Conservation (phyloP, 2,113 vertebrate genomes). For the Paraplagusia blochii region DNA sequence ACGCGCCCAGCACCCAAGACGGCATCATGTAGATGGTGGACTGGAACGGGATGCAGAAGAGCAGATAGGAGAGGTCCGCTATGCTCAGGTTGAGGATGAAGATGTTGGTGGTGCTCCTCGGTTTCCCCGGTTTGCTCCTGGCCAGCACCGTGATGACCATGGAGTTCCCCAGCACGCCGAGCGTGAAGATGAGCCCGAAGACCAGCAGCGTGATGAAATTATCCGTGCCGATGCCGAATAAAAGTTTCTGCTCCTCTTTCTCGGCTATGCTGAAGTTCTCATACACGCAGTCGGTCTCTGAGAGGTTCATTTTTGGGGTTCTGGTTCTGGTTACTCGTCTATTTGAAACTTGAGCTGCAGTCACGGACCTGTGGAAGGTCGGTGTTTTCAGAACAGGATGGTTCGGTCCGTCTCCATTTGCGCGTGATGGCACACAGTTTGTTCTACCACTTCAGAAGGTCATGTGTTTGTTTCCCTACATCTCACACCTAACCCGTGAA, state of each 20-base stretch:
- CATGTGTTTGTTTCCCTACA: background rate
- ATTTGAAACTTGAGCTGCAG: background rate
- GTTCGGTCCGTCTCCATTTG: conserved; percentile 26
- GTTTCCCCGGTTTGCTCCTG: conserved; percentile 84
- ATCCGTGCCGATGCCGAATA: conserved; percentile 85
- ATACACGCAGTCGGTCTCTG: conserved; percentile 47
- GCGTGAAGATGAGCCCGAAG: conserved; percentile 87
- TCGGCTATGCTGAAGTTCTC: conserved; percentile 55
- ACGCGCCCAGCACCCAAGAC: conserved; percentile 90
- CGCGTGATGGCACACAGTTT: background rate
- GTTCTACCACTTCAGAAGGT: background rate
- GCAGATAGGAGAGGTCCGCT: conserved; percentile 93
- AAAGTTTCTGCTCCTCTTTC: conserved; percentile 62
- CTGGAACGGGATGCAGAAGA: conserved; percentile 97
- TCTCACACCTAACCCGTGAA: background rate
- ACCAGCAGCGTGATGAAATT: conserved; percentile 87
- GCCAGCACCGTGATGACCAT: conserved; percentile 94
- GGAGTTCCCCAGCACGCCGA: conserved; percentile 92
- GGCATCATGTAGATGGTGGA: conserved; percentile 90
- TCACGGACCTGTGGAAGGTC: background rate
- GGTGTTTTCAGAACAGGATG: conserved; percentile 1
- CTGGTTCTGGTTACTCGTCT: background rate
- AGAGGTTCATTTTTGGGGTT: conserved; percentile 62
- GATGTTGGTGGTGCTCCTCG: conserved; percentile 91
- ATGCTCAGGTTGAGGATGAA: conserved; percentile 95